Conservation (phyloP, 2,888 invertebrate species). For the Acronicta aceris region DNA sequence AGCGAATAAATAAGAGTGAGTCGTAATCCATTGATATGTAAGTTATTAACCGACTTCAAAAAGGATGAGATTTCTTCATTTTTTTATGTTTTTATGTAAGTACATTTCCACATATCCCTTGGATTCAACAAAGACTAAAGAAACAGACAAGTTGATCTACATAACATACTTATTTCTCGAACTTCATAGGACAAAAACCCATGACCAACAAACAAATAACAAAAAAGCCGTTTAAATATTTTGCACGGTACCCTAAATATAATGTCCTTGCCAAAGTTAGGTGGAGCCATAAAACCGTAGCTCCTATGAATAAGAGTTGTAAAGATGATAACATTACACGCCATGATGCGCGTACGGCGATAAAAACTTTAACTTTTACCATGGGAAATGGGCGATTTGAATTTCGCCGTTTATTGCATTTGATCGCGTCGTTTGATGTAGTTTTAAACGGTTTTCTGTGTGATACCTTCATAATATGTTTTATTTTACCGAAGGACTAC, state of each 20-base stretch:
- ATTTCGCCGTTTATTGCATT: constrained; percentile 18
- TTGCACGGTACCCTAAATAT: constrained; percentile 39
- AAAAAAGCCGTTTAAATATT: constrained; percentile 19
- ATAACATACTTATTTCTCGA: too few relatives aligned
- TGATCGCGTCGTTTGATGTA: constrained; percentile 1
- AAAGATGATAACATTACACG: constrained; percentile 52
- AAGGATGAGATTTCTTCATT: too few relatives aligned
- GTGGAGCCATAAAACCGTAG: constrained; percentile 38
- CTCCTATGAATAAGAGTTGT: constrained; percentile 58
- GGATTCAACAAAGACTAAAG: too few relatives aligned
- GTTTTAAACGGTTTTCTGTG: constrained; percentile 13
- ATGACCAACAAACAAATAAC: constrained; percentile 19
- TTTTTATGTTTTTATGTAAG: too few relatives aligned
- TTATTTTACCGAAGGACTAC: too few relatives aligned
- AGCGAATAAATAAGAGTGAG: too few relatives aligned
- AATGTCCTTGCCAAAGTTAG: constrained; percentile 42
- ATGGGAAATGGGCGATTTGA: constrained; percentile 24
- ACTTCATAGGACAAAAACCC: neutral
- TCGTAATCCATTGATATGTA: too few relatives aligned
- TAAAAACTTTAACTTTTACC: constrained; percentile 48
- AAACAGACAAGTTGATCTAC: too few relatives aligned
- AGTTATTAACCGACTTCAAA: too few relatives aligned
- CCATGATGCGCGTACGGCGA: constrained; percentile 40
- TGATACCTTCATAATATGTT: too few relatives aligned
- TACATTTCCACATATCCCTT: too few relatives aligned